phyloP scores from a whole-genome alignment of 2,888 invertebrate genomes.

The Scrobipalpa atriplicella region DNA sequence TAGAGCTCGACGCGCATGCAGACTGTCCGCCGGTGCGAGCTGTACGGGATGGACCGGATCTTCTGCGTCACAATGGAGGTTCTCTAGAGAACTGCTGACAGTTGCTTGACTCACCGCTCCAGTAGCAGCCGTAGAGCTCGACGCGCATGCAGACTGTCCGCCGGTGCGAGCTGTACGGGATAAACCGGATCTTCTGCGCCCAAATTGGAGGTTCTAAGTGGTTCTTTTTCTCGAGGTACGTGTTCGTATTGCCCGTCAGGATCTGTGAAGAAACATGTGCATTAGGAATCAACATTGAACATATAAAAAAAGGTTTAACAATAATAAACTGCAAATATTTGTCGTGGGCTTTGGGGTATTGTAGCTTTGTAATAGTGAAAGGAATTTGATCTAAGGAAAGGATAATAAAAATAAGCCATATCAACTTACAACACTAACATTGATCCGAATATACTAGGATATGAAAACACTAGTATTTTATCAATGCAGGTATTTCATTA shows the following conservation, averaged over 20 bases:
- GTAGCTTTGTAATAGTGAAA: no score
- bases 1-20: slow-evolving; percentile 96
- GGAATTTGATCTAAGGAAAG: no score
- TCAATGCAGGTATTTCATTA: background rate
- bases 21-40: slow-evolving; percentile 91
- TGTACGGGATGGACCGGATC: slow-evolving; percentile 93
- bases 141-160: slow-evolving; percentile 96
- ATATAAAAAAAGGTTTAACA: no score
- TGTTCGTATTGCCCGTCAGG: slow-evolving; percentile 92
- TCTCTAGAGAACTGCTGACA: no score
- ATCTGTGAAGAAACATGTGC: slow-evolving; percentile 77
- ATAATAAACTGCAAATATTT: no score
- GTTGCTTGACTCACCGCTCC: slow-evolving; percentile 83
- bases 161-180: slow-evolving; percentile 91
- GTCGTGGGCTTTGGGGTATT: no score
- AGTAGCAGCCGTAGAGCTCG: slow-evolving; percentile 94
- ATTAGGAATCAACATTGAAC: no score
- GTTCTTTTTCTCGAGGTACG: slow-evolving; percentile 91
- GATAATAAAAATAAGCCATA: no score
- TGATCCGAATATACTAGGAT: no score
- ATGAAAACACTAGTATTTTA: background rate
- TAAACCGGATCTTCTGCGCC: slow-evolving; percentile 92
- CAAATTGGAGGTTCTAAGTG: slow-evolving; percentile 92
- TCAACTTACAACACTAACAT: no score
- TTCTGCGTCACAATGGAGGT: slow-evolving; percentile 95